Base-by-base conservation (phyloP, 2,888 invertebrate species). In the Ametastegia equiseti region DNA sequence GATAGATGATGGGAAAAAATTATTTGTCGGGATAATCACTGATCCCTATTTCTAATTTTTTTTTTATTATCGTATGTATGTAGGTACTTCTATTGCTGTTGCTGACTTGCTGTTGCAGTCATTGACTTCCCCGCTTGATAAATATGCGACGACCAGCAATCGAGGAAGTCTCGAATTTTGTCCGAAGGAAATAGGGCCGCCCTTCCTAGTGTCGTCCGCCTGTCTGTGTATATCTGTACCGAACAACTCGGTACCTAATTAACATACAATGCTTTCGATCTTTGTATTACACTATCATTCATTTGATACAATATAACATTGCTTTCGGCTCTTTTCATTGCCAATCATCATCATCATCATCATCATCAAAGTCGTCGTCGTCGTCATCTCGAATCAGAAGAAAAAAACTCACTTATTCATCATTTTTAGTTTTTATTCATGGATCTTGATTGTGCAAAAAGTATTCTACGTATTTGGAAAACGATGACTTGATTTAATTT, bases 91-190 rank as follows among this genome's bases (percentile, higher is more conserved):
- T 39, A n/a, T n/a, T 39, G n/a, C 50, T 50, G 50, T 9, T 19
- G n/a, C 50, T 36, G 36, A n/a, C n/a, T 1, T 39, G 36, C 19
- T 7, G 30, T 33, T 15, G 54, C 75, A 75, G 50, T 36, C 75
- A 33, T 75, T 36, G 15, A 36, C 54, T 75, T 75, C 75, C n/a
- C n/a, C 75, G 75, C 19, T 54, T 54, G 50, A 75, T 75, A 54
- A 71, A 75, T 54, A 54, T 75, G 75, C 75, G 36, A 75, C 36
- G 33, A 6, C 13, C 27, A 54, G 33, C 54, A 75, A 75, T 75
- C 75, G 54, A 54, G 75, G 75, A 75, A 75, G 75, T 75, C 75
- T 75, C 75, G 75, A 75, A 75, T 75, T 75, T 75, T 75, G 50
- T 33, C 54, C 33, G 36, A 50, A 75, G 54, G 75, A 54, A 75